Conservation (phyloP, 2,888 invertebrate genomes). For the Pocota personata region DNA sequence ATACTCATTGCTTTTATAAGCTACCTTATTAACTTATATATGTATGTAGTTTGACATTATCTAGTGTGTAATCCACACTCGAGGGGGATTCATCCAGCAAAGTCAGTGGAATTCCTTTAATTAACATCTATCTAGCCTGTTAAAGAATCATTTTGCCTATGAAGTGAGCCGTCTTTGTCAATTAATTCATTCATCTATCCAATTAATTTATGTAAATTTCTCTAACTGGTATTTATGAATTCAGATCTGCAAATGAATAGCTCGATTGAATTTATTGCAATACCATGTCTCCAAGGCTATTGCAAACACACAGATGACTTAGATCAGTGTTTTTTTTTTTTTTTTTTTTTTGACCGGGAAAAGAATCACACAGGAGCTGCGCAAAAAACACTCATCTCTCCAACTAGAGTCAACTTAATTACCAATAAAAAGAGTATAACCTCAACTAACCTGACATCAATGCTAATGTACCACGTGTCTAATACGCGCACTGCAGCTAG, state of each 20-base stretch:
- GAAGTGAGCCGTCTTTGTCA: neutral
- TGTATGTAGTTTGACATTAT: no score
- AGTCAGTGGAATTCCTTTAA: no score
- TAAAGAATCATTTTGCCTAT: no score
- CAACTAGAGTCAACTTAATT: slow-evolving; percentile 12
- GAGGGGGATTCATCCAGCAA: no score
- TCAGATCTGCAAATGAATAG: slow-evolving; percentile 31
- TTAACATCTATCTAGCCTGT: no score
- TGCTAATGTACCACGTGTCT: slow-evolving; percentile 45
- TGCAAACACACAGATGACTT: slow-evolving; percentile 1
- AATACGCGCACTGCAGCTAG: neutral
- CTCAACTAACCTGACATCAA: slow-evolving; percentile 4
- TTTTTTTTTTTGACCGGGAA: slow-evolving; percentile 44
- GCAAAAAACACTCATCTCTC: slow-evolving; percentile 21
- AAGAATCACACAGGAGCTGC: slow-evolving; percentile 4
- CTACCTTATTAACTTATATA: no score
- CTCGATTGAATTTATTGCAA: slow-evolving; percentile 9
- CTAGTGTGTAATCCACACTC: no score
- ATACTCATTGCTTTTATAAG: no score
- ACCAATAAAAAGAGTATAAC: neutral
- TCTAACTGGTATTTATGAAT: slow-evolving; percentile 14
- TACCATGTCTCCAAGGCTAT: slow-evolving; percentile 13
- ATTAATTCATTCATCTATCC: neutral
- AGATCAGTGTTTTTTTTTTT: slow-evolving; percentile 47
- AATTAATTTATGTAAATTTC: slow-evolving; percentile 27